These are phyloP conservation scores for Zosterops lateralis DNA, from an alignment of 2,113 vertebrate genomes.

Conservation along the genomic window DNA sequence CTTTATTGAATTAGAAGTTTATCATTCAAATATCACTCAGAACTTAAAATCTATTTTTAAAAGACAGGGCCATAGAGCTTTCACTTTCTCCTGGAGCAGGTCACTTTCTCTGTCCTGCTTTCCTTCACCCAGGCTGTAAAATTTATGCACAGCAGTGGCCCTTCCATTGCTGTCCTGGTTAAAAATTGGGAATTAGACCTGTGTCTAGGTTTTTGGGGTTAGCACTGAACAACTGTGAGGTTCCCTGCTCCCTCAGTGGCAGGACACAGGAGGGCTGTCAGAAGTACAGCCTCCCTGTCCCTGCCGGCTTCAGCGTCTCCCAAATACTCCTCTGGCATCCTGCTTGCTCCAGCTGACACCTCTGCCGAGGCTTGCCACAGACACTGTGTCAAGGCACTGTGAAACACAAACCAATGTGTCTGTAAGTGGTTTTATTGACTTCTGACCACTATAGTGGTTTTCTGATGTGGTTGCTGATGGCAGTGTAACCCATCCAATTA, in stretches of 20 bases:
- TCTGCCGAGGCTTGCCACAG: background rate
- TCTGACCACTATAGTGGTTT: background rate
- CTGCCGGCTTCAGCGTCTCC: background rate
- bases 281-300: background rate
- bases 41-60: background rate
- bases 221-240: background rate
- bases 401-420: background rate
- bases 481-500: background rate
- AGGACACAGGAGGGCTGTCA: background rate
- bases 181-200: background rate
- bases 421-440: background rate
- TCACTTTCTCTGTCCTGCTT: background rate
- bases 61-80: background rate
- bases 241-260: background rate
- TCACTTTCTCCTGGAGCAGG: background rate
- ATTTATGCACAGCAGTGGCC: background rate
- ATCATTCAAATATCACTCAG: background rate
- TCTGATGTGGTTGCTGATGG: background rate
- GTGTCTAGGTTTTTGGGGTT: background rate
- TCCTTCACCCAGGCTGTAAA: background rate
- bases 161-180: background rate
- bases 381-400: fast-evolving
- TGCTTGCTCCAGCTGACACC: fast-evolving
- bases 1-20: background rate
- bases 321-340: fast-evolving